These are phyloP conservation scores for Sabatieria punctata DNA, from an alignment of 2,888 invertebrate species.

Conservation along the genomic window DNA sequence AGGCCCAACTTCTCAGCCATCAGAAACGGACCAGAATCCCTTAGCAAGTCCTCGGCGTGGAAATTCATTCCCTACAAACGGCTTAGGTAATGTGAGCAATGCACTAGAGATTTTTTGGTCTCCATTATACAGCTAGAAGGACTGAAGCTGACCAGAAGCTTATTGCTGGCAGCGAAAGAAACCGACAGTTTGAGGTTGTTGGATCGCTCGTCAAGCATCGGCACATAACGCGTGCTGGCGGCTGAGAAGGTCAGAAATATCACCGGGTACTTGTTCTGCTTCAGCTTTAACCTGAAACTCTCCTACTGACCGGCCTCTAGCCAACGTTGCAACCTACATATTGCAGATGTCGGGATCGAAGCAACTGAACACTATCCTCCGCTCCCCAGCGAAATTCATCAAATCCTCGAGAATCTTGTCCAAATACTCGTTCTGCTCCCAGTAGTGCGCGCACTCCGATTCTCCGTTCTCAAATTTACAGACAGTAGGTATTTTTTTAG, in stretches of 20 bases:
- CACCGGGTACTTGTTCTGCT: conserved; percentile 92
- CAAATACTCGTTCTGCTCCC: conserved; percentile 74
- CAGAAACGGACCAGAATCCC: conserved; percentile 45
- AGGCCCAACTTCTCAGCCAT: conserved; percentile 57
- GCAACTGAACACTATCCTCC: conserved; percentile 77
- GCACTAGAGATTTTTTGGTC: no score
- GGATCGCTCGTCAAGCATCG: conserved; percentile 67
- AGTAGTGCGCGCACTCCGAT: conserved; percentile 31
- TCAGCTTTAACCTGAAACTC: conserved; percentile 51
- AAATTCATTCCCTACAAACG: conserved; percentile 58
- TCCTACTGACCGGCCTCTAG: no score
- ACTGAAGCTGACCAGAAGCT: conserved; percentile 49
- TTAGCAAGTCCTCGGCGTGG: conserved; percentile 66
- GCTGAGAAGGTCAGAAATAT: conserved; percentile 82
- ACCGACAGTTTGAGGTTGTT: conserved; percentile 61
- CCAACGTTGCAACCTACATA: conserved; percentile 54
- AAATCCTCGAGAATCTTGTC: conserved; percentile 70
- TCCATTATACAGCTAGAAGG: no score
- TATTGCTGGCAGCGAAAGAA: conserved; percentile 59
- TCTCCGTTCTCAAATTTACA: conserved; percentile 35
- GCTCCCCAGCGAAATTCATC: conserved; percentile 53
- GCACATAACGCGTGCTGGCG: conserved; percentile 50
- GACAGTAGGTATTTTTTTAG: not conserved
- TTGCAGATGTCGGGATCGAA: conserved; percentile 91
- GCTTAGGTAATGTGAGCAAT: conserved; percentile 18